Evolutionary conservation across 1,140 invertebrate species (phyloP).

Genomic region (Anthonomus grandis): DNA sequence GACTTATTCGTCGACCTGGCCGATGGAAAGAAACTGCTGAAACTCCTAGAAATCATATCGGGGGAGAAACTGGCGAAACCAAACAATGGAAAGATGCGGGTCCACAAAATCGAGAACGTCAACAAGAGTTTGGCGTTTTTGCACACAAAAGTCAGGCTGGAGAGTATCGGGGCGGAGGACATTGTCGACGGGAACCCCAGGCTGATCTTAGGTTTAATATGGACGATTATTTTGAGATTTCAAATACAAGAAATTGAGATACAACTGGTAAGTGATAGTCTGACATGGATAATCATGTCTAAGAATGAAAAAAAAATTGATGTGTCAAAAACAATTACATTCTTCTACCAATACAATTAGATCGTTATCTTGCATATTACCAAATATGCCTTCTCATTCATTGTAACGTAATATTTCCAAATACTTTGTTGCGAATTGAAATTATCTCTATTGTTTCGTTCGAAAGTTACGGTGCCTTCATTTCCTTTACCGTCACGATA

Average conservation of each 20-base stretch:
- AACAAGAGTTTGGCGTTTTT: constrained; percentile 97
- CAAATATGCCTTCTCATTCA: too few species aligned
- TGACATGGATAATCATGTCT: background rate
- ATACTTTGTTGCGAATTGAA: too few species aligned
- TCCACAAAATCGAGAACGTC: constrained; percentile 99
- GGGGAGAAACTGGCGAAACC: constrained; percentile 96
- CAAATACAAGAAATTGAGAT: constrained; percentile 99
- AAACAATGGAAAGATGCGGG: constrained; percentile 94
- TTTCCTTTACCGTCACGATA: background rate
- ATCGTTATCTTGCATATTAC: too few species aligned
- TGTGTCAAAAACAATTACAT: too few species aligned
- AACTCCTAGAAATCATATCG: constrained; percentile 97
- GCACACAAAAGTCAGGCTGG: constrained; percentile 93
- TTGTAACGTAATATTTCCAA: too few species aligned
- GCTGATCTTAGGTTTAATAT: constrained; percentile 95
- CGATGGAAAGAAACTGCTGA: constrained; percentile 93
- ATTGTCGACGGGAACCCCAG: constrained; percentile 97
- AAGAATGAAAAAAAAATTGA: too few species aligned
- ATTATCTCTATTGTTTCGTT: background rate
- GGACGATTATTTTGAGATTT: constrained; percentile 96
- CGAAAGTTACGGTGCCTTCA: background rate
- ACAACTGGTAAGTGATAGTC: constrained; percentile 72
- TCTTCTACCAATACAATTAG: too few species aligned
- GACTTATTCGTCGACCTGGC: constrained; percentile 95
- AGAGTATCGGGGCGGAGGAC: constrained; percentile 98